Conservation (phyloP, 2,888 invertebrate species). For the Drosophila monieri region DNA sequence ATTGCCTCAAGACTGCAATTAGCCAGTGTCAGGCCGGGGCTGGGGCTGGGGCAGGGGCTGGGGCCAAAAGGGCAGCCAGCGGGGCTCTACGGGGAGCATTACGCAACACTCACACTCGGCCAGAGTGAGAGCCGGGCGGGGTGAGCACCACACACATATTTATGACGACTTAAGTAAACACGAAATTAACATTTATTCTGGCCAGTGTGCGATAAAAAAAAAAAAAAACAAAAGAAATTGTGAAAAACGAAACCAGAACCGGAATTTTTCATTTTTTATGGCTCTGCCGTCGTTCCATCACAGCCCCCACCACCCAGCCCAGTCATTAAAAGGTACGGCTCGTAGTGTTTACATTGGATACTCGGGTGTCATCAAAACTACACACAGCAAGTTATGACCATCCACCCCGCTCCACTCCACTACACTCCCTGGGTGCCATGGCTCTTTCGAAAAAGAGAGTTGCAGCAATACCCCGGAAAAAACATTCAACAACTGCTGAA, state of each 20-base stretch:
- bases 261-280: constrained; percentile 14
- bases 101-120: constrained; percentile 16
- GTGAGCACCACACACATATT: background rate
- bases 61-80: background rate
- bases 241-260: constrained; percentile 21
- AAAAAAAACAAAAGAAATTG: constrained; percentile 12
- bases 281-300: background rate
- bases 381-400: too few relatives aligned
- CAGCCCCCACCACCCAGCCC: too few relatives aligned
- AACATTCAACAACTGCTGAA: too few relatives aligned
- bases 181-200: constrained; percentile 66
- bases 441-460: too few relatives aligned
- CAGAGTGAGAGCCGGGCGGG: background rate
- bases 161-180: constrained; percentile 46
- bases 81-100: constrained; percentile 7
- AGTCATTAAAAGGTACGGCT: constrained; percentile 32
- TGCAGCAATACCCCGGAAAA: too few relatives aligned
- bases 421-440: too few relatives aligned
- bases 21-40: constrained; percentile 8
- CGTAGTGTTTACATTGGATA: constrained; percentile 27
- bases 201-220: constrained; percentile 43
- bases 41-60: background rate
- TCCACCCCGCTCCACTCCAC: too few relatives aligned
- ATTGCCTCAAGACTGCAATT: background rate
- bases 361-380: background rate